A percentile compares a stretch with the other conserved stretches of the same genome.
phyloP scores from a whole-genome alignment of 2,113 vertebrate species.

The Cervus canadensis region DNA sequence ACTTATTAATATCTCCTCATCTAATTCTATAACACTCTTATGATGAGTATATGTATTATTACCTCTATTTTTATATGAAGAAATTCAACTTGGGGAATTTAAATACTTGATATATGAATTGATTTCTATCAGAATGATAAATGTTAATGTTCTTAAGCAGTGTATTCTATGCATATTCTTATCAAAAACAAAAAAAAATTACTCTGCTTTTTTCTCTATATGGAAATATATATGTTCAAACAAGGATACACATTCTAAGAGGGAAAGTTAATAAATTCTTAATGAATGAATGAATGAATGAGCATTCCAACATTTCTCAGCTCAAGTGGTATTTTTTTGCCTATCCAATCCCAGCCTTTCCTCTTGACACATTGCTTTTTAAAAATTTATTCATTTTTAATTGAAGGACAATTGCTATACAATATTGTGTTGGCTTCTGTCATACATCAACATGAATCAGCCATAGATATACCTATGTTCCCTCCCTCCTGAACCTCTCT shows the following conservation, averaged over 20 bases:
- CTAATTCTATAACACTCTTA: background rate
- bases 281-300: background rate
- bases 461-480: background rate
- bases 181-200: background rate
- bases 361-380: background rate
- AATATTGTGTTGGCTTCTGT: background rate
- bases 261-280: background rate
- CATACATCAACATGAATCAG: background rate
- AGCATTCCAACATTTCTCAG: background rate
- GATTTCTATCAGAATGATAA: background rate
- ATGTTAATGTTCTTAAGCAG: background rate
- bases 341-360: background rate
- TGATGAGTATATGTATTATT: background rate
- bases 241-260: background rate
- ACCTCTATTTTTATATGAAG: background rate
- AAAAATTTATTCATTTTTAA: background rate
- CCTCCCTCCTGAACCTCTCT: background rate
- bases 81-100: background rate
- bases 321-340: background rate
- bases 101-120: background rate
- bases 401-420: background rate
- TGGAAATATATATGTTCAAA: background rate
- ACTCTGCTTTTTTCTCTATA: background rate
- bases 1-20: background rate
- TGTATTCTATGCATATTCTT: background rate